These are phyloP conservation scores for Embidobia sp. DNA, from an alignment of 2,888 invertebrate species.

Conservation along the genomic window DNA sequence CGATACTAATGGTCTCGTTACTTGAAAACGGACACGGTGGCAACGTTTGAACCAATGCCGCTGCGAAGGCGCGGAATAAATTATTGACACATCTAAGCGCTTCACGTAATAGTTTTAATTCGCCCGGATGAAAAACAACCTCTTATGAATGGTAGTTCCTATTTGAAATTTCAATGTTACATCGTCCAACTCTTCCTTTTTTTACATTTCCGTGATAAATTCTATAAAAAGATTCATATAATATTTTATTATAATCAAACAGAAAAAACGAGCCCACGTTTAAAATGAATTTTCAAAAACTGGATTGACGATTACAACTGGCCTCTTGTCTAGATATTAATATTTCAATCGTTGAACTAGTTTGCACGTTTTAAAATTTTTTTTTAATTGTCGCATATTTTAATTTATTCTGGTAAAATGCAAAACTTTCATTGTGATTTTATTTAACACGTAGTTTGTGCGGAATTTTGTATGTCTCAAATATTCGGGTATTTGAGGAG, in stretches of 20 bases:
- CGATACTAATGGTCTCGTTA: slow-evolving; percentile 71
- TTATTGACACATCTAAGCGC: slow-evolving; percentile 63
- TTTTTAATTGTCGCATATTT: slow-evolving; percentile 1
- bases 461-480: slow-evolving; percentile 8
- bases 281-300: no score
- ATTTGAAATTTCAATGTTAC: not conserved
- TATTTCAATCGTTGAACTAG: no score
- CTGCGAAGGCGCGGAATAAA: slow-evolving; percentile 49
- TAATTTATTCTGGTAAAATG: slow-evolving; percentile 17
- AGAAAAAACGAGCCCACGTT: no score
- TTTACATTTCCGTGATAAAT: no score
- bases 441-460: not conserved
- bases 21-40: slow-evolving; percentile 54
- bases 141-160: no score
- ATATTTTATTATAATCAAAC: no score
- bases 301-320: slow-evolving; percentile 3
- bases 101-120: slow-evolving; percentile 52
- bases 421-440: slow-evolving; percentile 5
- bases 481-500: slow-evolving; percentile 13
- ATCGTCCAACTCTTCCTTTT: no score
- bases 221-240: no score
- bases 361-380: no score
- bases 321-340: no score
- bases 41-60: slow-evolving; percentile 31
- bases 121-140: not conserved